Evolutionary conservation across 1,140 invertebrate genomes (phyloP).

Genomic region (Metopolophium dirhodum): DNA sequence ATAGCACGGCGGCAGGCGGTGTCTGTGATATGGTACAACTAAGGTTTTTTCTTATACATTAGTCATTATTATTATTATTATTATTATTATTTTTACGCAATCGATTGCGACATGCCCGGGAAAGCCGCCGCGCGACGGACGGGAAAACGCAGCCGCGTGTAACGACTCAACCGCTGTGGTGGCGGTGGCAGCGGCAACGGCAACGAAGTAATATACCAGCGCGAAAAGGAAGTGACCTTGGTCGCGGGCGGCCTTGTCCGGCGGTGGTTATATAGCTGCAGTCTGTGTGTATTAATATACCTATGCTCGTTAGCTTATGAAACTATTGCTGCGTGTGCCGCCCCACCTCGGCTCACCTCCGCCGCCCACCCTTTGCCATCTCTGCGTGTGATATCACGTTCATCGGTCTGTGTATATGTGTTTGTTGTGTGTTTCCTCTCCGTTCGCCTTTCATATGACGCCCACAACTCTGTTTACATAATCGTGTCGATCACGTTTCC

Average conservation of each 20-base stretch:
- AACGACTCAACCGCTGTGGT: background rate
- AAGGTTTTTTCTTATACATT: conserved; percentile 24
- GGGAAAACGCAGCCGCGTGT: conserved; percentile 54
- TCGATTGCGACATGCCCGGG: conserved; percentile 49
- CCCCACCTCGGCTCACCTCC: background rate
- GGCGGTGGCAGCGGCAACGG: background rate
- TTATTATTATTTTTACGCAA: conserved; percentile 42
- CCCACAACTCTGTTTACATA: background rate
- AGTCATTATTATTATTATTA: conserved; percentile 26
- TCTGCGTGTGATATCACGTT: background rate
- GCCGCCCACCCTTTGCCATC: background rate
- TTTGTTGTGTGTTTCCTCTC: background rate
- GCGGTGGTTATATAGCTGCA: background rate
- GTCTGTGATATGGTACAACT: background rate
- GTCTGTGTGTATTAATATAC: conserved; percentile 3
- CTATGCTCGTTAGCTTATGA: conserved; percentile 2
- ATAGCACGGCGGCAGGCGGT: background rate
- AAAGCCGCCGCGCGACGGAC: conserved; percentile 48
- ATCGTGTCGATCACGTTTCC: conserved; percentile 24
- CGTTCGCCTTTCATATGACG: background rate
- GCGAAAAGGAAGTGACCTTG: conserved; percentile 56
- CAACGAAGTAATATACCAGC: background rate
- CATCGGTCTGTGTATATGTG: background rate
- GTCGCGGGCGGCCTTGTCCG: conserved; percentile 11
- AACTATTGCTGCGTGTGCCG: background rate